A percentile compares a stretch with the other conserved stretches of the same genome.
phyloP scores from a whole-genome alignment of 2,113 vertebrate species.

The Embiotoca jacksoni region DNA sequence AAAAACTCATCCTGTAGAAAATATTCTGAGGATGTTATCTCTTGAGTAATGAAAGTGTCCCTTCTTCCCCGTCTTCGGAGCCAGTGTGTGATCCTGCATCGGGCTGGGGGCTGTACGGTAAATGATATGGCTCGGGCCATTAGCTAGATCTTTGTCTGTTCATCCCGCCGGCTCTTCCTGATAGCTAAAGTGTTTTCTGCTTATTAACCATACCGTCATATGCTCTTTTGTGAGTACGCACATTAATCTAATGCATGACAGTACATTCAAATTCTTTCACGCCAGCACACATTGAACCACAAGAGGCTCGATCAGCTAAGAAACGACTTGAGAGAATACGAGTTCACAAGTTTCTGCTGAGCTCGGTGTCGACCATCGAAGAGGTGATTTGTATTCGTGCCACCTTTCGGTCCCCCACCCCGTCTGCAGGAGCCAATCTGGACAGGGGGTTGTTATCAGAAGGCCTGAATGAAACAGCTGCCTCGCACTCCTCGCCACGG shows the following conservation, averaged over 20 bases:
- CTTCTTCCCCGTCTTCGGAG: conserved; percentile 35
- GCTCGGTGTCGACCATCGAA: conserved; percentile 60
- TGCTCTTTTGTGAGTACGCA: conserved; percentile 60
- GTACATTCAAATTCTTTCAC: conserved; percentile 58
- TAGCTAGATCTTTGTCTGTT: conserved; percentile 74
- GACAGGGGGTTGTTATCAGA: conserved; percentile 77
- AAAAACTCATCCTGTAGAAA: conserved; percentile 32
- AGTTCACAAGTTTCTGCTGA: conserved; percentile 58
- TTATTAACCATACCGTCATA: conserved; percentile 75
- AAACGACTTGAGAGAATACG: conserved; percentile 50
- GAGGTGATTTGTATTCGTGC: conserved; percentile 71
- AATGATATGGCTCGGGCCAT: conserved; percentile 71
- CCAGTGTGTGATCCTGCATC: conserved; percentile 36
- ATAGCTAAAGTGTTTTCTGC: conserved; percentile 69
- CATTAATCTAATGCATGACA: conserved; percentile 61
- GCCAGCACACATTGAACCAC: conserved; percentile 27
- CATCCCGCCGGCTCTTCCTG: conserved; percentile 61
- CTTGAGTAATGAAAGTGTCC: conserved; percentile 57
- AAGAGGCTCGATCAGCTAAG: conserved; percentile 58
- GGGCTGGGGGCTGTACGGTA: conserved; percentile 50
- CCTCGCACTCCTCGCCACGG: conserved; percentile 54
- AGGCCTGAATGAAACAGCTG: conserved; percentile 81
- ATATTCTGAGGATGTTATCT: conserved; percentile 57
- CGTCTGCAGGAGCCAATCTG: conserved; percentile 66
- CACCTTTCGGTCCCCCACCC: conserved; percentile 39